Evolutionary conservation across 2,888 invertebrate genomes (phyloP), one percentile per base, ranked within the genome.

Genomic region (Callyntrura guangdongensis): DNA sequence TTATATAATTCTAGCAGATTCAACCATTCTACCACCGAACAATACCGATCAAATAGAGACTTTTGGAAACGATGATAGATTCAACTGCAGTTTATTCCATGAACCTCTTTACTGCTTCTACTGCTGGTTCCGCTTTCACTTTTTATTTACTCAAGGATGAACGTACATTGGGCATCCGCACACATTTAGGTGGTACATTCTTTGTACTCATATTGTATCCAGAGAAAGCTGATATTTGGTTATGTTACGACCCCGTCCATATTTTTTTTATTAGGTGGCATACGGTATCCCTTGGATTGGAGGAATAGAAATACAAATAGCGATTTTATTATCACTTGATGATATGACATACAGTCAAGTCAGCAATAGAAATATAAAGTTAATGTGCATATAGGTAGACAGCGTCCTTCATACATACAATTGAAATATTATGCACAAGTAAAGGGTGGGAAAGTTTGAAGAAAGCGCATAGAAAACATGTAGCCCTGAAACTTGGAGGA

Each of bases 41-140:
- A 72, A 72, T 85, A 72, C 72, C 85, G 85, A 85, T 64, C 74
- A 74, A 49, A 49, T 49, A 47, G 74, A 74, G 74, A 49, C 47
- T 74, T 25, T 74, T 74, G 47, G 22, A 74, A 74, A 74, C 74
- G 49, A 74, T 74, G 74, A 74, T 74, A 49, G 74, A 20, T 36
- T 36, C 3, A 36, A 36, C 74, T 49, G 45, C 49, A 74, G 74
- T 74, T 72, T 74, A 74, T 20, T 74, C 74, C 49, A 74, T 74
- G 67, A 67, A 36, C 36, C 67, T 22, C 67, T 67, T 67, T 67
- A 11, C 3, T 67, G 2, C 27, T 27, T 6, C 61, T 22, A 56
- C 56, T 67, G 25, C 67, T 25, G 27, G 12, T 25, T 12, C 67
- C 47, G n/a, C 49, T 49, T 74, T 74, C 47, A 49, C 74, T 47